phyloP scores from a whole-genome alignment of 1,140 invertebrate species.

The Heliothis subflexa region DNA sequence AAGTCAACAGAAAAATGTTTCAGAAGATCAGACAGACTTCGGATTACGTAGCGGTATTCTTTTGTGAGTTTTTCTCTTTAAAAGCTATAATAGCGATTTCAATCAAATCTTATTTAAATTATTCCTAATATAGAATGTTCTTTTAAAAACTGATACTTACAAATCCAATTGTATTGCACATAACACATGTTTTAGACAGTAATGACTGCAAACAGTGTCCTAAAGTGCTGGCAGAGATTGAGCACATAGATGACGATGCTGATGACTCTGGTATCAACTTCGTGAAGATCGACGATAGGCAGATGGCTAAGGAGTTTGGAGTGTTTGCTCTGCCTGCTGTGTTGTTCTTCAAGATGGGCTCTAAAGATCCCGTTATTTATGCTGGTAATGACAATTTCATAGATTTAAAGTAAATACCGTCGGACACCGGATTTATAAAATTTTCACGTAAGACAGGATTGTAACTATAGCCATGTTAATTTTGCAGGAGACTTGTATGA shows the following conservation, averaged over 20 bases:
- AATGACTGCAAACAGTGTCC: conserved; percentile 97
- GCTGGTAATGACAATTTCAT: conserved; percentile 88
- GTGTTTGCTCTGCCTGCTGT: conserved; percentile 96
- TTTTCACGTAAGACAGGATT: neutral
- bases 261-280: conserved; percentile 97
- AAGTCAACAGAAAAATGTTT: conserved; percentile 97
- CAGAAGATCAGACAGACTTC: conserved; percentile 95
- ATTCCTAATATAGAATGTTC: conserved; percentile 23
- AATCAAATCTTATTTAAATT: neutral
- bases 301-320: conserved; percentile 94
- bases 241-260: conserved; percentile 97
- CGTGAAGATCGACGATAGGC: conserved; percentile 96
- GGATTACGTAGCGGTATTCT: conserved; percentile 97
- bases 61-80: conserved; percentile 91
- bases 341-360: conserved; percentile 95
- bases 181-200: conserved; percentile 91
- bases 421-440: neutral
- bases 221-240: conserved; percentile 94
- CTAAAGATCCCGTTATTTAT: conserved; percentile 97
- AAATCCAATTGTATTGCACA: conserved; percentile 78
- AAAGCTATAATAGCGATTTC: neutral
- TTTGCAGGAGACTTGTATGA: conserved; percentile 94
- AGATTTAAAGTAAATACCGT: neutral
- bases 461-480: neutral
- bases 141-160: conserved; percentile 50